phyloP scores from a whole-genome alignment of 92 coral and sea anemone species.

The Plumapathes pennacea region DNA sequence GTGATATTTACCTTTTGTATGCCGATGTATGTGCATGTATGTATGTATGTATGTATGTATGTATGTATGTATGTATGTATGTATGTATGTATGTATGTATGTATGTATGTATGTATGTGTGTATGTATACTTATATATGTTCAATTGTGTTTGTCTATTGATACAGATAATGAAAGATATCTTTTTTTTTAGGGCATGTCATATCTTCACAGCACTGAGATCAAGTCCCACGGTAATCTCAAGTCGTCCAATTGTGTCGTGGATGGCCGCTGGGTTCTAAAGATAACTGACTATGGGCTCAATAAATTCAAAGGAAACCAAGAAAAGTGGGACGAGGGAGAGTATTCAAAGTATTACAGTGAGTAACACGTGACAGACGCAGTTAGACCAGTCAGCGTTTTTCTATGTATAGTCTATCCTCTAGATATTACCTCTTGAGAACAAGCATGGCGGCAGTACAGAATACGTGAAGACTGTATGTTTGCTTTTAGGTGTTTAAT shows the following conservation, averaged over 20 bases:
- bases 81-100: too few relatives aligned
- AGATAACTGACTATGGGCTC: constrained; percentile 91
- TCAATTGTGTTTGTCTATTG: too few relatives aligned
- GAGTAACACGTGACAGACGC: constrained; percentile 7
- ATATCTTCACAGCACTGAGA: constrained; percentile 88
- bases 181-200: constrained; percentile 85
- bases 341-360: constrained; percentile 79
- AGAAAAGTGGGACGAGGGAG: constrained; percentile 63
- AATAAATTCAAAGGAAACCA: constrained; percentile 81
- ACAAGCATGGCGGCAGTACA: too few relatives aligned
- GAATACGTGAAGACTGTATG: too few relatives aligned
- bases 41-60: background rate
- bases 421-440: too few relatives aligned
- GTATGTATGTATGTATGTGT: too few relatives aligned
- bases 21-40: background rate
- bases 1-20: background rate
- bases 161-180: background rate
- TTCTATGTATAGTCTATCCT: too few relatives aligned
- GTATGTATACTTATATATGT: too few relatives aligned
- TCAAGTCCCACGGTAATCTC: constrained; percentile 82
- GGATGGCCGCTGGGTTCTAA: constrained; percentile 97
- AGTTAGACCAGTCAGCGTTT: too few relatives aligned
- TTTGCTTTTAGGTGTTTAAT: too few relatives aligned
- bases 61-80: too few relatives aligned
- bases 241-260: constrained; percentile 95